Evolutionary conservation across 2,888 invertebrate species (phyloP), one percentile per base, ranked within the genome.

Genomic region (Caenorhabditis uteleia): DNA sequence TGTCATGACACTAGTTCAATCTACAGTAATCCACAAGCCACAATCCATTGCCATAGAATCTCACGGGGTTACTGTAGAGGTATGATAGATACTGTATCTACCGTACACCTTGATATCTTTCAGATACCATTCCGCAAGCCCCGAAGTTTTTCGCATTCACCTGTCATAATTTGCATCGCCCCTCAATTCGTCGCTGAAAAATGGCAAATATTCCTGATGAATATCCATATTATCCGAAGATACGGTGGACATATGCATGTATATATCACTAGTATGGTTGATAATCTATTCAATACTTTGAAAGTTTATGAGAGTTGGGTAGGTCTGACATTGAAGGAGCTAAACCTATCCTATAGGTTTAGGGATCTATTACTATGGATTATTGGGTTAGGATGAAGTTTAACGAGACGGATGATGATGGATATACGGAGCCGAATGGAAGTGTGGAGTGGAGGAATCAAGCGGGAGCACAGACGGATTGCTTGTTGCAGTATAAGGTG

Each of bases 391-490:
- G 69, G 20, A 58, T 72, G 54, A 61, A 61, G 38, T 61, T 61
- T 25, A 5, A 42, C 26, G 50, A 61, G 7, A 56, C 61, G 10
- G 10, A 12, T 18, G 33, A 46, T 0, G 42, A 43, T 0, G n/a
- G n/a, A n/a, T 49, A 49, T 23, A 26, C 43, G 10, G 54, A 71
- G 36, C 67, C 67, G 23, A 72, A 66, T 40, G 36, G 39, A 36
- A 62, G 55, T 44, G 60, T 72, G 16, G 72, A 72, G 46, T 72
- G 69, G 55, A 58, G 72, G 21, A 69, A 65, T 45, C 72, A 72
- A 25, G 69, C 69, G 16, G 69, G 67, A 20, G 69, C 69, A 18
- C 72, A 72, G 43, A 69, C 68, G 0, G 68, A 69, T 26, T 72
- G 72, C 36, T 29, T 69, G 3, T 42, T 72, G 10, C 67, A 72